Conservation (phyloP, 2,888 invertebrate species). For the Euzetes globulus region DNA sequence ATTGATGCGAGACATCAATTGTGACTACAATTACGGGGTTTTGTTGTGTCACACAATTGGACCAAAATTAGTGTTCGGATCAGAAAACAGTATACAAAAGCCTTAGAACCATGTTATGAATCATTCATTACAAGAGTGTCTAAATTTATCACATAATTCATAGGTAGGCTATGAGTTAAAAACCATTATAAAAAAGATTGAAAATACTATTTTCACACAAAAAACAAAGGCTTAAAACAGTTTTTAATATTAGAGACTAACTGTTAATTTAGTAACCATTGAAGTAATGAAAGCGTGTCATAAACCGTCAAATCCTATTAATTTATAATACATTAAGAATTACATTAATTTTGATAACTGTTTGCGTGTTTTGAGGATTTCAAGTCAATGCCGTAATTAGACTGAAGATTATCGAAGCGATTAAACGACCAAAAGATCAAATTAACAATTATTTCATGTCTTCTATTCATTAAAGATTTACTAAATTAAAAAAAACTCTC, state of each 20-base stretch:
- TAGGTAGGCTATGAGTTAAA: conserved; percentile 6
- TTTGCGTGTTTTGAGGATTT: neutral
- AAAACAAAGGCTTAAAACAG: conserved; percentile 7
- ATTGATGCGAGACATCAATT: neutral
- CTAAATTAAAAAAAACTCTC: too few species aligned
- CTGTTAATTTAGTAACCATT: conserved; percentile 4
- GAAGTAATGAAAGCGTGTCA: conserved; percentile 25
- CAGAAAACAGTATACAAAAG: neutral
- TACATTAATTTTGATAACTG: neutral
- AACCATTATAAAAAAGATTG: neutral
- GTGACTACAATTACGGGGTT: conserved; percentile 6
- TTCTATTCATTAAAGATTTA: too few species aligned
- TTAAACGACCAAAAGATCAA: neutral
- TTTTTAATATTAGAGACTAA: neutral
- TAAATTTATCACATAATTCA: conserved; percentile 21
- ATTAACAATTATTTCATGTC: too few species aligned
- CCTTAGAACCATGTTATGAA: neutral
- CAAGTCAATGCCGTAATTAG: neutral
- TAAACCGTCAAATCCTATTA: conserved; percentile 17
- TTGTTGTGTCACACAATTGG: conserved; percentile 27
- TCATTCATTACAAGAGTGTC: neutral
- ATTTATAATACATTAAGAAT: neutral
- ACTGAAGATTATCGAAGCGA: neutral
- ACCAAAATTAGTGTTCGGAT: neutral
- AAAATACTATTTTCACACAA: neutral